Percentiles rank a stretch among this genome's conserved stretches.
Evolutionary conservation across 1,140 invertebrate genomes (phyloP).

Genomic region (Thaumetopoea pityocampa): DNA sequence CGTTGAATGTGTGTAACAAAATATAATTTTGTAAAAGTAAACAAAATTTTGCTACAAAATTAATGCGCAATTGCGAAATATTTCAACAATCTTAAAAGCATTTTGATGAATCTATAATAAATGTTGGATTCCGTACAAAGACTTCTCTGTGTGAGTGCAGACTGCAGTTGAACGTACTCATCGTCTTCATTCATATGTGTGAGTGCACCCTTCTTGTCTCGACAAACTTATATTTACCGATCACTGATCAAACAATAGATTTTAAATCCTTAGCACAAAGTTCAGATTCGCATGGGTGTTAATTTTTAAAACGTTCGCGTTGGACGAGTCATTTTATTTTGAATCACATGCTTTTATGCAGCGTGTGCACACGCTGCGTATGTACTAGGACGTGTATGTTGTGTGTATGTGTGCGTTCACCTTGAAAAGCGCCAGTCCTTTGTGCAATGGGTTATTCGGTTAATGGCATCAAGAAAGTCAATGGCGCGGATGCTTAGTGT

Average conservation of each 20-base stretch:
- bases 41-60: slow-evolving; percentile 9
- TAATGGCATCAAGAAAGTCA: slow-evolving; percentile 73
- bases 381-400: not conserved
- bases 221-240: slow-evolving; percentile 26
- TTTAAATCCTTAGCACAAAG: slow-evolving; percentile 14
- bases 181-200: slow-evolving; percentile 42
- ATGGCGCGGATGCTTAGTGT: slow-evolving; percentile 65
- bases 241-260: not conserved
- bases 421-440: slow-evolving; percentile 73
- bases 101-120: slow-evolving; percentile 19
- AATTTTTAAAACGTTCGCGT: slow-evolving; percentile 6
- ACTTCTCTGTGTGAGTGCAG: slow-evolving; percentile 38
- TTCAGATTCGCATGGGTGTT: slow-evolving; percentile 16
- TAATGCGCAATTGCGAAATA: slow-evolving; percentile 9
- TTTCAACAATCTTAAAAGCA: slow-evolving; percentile 19
- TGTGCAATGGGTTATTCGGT: slow-evolving; percentile 75
- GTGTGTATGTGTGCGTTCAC: slow-evolving; percentile 64
- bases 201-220: slow-evolving; percentile 67
- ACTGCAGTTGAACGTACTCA: slow-evolving; percentile 48
- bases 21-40: slow-evolving; percentile 1
- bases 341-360: slow-evolving; percentile 41
- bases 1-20: slow-evolving; percentile 21
- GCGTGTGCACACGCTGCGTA: slow-evolving; percentile 18
- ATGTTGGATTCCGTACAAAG: slow-evolving; percentile 18
- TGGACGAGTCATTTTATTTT: slow-evolving; percentile 52